These are phyloP conservation scores for Tigriopus japonicus DNA, from an alignment of 1,140 invertebrate species.

Conservation along the genomic window DNA sequence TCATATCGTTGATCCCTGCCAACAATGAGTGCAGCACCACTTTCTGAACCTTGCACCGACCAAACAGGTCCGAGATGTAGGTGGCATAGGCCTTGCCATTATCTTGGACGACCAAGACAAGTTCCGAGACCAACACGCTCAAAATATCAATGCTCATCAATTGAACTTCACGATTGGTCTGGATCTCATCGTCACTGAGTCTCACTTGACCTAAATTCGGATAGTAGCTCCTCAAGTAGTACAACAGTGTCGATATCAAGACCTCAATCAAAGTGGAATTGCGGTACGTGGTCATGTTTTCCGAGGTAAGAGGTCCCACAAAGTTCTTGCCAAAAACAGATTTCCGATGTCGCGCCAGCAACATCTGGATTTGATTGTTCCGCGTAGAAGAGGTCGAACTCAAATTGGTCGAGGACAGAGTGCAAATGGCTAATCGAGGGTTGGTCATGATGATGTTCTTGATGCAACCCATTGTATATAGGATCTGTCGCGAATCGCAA, in stretches of 20 bases:
- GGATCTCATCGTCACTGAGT: constrained; percentile 47
- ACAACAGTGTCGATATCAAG: constrained; percentile 52
- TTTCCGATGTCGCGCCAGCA: constrained; percentile 55
- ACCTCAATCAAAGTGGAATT: constrained; percentile 69
- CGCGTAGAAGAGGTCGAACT: constrained; percentile 28
- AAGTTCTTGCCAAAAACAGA: constrained; percentile 61
- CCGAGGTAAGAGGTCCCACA: constrained; percentile 38
- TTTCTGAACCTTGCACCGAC: constrained; percentile 68
- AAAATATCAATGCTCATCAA: constrained; percentile 55
- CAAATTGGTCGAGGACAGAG: constrained; percentile 46
- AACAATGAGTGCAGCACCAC: constrained; percentile 64
- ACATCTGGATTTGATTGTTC: constrained; percentile 33
- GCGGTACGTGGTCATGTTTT: constrained; percentile 31
- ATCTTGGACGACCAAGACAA: constrained; percentile 59
- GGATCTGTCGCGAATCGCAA: constrained; percentile 51
- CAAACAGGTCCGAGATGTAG: constrained; percentile 59
- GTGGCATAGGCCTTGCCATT: constrained; percentile 57
- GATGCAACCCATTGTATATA: constrained; percentile 53
- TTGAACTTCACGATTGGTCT: constrained; percentile 46
- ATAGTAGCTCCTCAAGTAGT: constrained; percentile 62
- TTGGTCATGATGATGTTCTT: constrained; percentile 50
- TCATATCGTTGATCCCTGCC: constrained; percentile 48
- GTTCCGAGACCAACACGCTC: constrained; percentile 39
- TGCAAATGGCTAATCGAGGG: constrained; percentile 47
- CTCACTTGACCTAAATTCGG: constrained; percentile 43